Base-by-base conservation (phyloP, 1,140 invertebrate genomes). In the Cherax destructor region DNA sequence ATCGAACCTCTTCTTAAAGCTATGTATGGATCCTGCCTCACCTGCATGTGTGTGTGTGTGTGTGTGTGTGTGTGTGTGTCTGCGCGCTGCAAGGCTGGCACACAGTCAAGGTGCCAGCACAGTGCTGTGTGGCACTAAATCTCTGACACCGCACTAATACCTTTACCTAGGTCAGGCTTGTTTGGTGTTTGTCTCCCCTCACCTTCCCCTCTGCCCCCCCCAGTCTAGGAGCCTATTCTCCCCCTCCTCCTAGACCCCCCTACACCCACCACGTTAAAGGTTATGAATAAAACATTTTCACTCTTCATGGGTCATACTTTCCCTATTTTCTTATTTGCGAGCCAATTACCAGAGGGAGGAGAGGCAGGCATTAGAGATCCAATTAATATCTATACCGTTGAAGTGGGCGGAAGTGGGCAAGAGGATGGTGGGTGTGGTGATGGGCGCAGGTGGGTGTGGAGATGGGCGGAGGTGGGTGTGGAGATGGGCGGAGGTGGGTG, bases 241-340 rank as follows among this genome's bases (percentile, higher is more conserved):
- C 52, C 13, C 52, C 52, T 10, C 52, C 7, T 13, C 52, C 13
- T 56, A 9, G 9, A 9, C 52, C 81, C 80, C n/a, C 74, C 52
- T 13, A 24, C n/a, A n/a, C 41, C 83, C 16, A 21, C 61, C 30
- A 89, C 83, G 86, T 91, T 91, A 91, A 86, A 91, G 83, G 74
- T 72, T 41, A 18, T 91, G 89, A 91, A 91, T 91, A 91, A 91
- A 91, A 91, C 89, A 86, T 86, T 11, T 50, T 47, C 11, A 18
- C 89, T 69, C 74, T 85, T 91, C 83, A 85, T 79, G 61, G 89
- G 89, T 91, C 89, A 91, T 85, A 91, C 61, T 91, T 91, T 91
- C 89, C 89, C 83, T 91, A 86, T 91, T 91, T 91, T 91, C 89
- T 72, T 79, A 91, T 91, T 91, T 91, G 89, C 89, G 72, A 91